Base-by-base conservation (phyloP, 53 echinoderm and acorn worm genomes). In the Astropecten irregularis region DNA sequence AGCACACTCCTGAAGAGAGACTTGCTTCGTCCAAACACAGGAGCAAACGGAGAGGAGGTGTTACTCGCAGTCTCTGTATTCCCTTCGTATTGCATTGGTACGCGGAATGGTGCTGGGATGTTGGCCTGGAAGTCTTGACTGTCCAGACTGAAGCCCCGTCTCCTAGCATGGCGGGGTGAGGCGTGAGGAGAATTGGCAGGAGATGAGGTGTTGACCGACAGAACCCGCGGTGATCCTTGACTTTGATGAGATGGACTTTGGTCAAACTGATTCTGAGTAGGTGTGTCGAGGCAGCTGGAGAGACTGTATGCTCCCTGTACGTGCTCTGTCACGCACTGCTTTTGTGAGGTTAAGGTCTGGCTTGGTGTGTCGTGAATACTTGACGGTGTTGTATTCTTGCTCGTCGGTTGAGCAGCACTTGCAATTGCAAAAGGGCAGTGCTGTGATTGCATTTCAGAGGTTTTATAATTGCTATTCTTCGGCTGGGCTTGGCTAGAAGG, bases 1-100 rank as follows among this genome's bases (percentile, higher is more conserved):
- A 90, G 83, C 9, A 92, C 90, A 71, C 87, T 93, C 71, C 81
- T 90, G 72, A 93, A 87, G 38, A 93, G 73, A 2, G 93, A 93
- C 85, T 93, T 93, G 37, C 90, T 90, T 67, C 90, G 89, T 38
- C 49, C 70, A 51, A 83, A 73, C 27, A 82, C 82, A 37, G 87
- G 87, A 7, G 84, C 76, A 53, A 92, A 92, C 22, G 81, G 79
- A 20, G 85, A 86, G 35, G 85, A 35, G 33, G n/a, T 77, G 32
- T 59, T 71, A 42, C 6, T 42, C 0, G 69, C 46, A 37, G 22
- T 51, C 28, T 89, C 89, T 20, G 69, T 35, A 33, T 64, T 87
- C 25, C 67, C 77, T 33, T 88, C 69, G 31, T 58, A 56, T 68
- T 64, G 86, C 83, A 81, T 72, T 28, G 83, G 64, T 40, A 63